Conservation (phyloP, 2,113 vertebrate species). For the Empidonax traillii region DNA sequence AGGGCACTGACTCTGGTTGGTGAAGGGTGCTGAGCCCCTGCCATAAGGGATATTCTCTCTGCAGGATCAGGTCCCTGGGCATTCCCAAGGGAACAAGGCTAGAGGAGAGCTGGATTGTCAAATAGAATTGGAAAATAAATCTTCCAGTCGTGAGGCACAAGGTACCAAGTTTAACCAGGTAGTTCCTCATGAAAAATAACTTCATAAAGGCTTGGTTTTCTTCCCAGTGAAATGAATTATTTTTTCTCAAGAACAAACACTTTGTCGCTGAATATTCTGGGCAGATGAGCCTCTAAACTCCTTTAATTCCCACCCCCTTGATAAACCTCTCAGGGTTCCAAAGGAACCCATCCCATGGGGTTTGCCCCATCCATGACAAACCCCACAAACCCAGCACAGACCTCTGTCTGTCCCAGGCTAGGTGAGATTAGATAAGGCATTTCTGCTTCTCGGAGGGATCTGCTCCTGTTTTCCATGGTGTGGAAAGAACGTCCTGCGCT, state of each 20-base stretch:
- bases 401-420: slow-evolving; percentile 60
- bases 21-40: background rate
- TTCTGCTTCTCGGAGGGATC: slow-evolving; percentile 64
- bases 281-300: slow-evolving; percentile 45
- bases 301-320: slow-evolving; percentile 50
- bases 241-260: slow-evolving; percentile 27
- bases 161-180: background rate
- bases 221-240: background rate
- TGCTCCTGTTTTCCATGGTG: slow-evolving; percentile 51
- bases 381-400: slow-evolving; percentile 26
- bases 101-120: background rate
- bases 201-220: background rate
- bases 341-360: slow-evolving; percentile 15
- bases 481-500: slow-evolving; percentile 35
- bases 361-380: slow-evolving; percentile 68
- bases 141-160: background rate
- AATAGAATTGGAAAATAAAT: background rate
- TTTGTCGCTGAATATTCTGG: slow-evolving; percentile 51
- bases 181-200: background rate
- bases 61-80: background rate
- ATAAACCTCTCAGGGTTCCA: slow-evolving; percentile 65
- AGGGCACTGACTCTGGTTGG: background rate
- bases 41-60: background rate
- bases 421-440: slow-evolving; percentile 71
- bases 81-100: background rate